phyloP scores from a whole-genome alignment of 2,888 invertebrate genomes.

The Pheosia tremula region DNA sequence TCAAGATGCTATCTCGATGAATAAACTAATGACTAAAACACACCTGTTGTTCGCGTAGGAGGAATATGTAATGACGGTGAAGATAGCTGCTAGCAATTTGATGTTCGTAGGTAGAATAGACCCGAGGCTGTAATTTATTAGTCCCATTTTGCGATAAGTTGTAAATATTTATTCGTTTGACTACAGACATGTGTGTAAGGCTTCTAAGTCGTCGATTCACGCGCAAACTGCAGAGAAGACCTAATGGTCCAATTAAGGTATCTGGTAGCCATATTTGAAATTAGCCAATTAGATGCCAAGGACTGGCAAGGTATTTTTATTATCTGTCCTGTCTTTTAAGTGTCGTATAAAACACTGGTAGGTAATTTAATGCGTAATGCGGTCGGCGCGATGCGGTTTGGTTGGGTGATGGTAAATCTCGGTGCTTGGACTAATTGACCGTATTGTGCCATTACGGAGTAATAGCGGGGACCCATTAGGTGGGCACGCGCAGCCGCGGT shows the following conservation, averaged over 20 bases:
- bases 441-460: slow-evolving; percentile 59
- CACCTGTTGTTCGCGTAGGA: slow-evolving; percentile 67
- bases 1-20: slow-evolving; percentile 78
- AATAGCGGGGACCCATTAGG: slow-evolving; percentile 53
- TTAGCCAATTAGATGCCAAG: background rate
- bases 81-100: slow-evolving; percentile 64
- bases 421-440: slow-evolving; percentile 67
- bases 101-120: slow-evolving; percentile 59
- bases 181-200: slow-evolving; percentile 13
- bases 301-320: background rate
- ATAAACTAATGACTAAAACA: slow-evolving; percentile 77
- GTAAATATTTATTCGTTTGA: slow-evolving; percentile 41
- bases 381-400: slow-evolving; percentile 57
- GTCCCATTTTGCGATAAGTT: slow-evolving; percentile 31
- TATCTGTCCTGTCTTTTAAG: background rate
- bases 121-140: slow-evolving; percentile 30
- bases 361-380: slow-evolving; percentile 53
- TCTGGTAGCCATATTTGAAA: background rate
- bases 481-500: slow-evolving; percentile 52
- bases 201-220: background rate
- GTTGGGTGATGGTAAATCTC: slow-evolving; percentile 55
- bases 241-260: background rate
- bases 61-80: slow-evolving; percentile 61
- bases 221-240: background rate
- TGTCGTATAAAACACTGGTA: background rate